Percentiles rank a stretch among this genome's conserved stretches.
Evolutionary conservation across 2,888 invertebrate genomes (phyloP).

Genomic region (Aphodius sticticus): DNA sequence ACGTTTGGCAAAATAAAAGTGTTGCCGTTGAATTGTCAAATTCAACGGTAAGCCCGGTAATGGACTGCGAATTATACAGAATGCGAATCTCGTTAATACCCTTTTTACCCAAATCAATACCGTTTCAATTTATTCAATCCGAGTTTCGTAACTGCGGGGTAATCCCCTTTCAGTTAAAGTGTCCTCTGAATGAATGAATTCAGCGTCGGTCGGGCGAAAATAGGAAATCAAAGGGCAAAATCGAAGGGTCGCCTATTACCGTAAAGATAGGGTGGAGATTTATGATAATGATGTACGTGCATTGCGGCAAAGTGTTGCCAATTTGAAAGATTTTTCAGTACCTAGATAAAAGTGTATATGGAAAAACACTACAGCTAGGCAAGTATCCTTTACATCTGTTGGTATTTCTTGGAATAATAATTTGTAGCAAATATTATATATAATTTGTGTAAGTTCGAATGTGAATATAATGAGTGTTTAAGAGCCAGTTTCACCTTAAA

Average conservation of each 20-base stretch:
- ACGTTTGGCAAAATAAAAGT: background rate
- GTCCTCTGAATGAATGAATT: background rate
- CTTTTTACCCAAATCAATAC: background rate
- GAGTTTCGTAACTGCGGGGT: background rate
- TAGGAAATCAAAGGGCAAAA: background rate
- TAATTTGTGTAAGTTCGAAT: too few relatives aligned
- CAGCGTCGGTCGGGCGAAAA: background rate
- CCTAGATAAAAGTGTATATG: too few relatives aligned
- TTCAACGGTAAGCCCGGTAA: background rate
- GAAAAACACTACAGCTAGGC: too few relatives aligned
- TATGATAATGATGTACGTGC: background rate
- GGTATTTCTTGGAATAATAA: too few relatives aligned
- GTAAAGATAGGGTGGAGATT: background rate
- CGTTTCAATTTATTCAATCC: slow-evolving; percentile 4
- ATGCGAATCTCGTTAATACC: background rate
- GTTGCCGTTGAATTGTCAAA: background rate
- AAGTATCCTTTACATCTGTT: too few relatives aligned
- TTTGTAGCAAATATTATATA: too few relatives aligned
- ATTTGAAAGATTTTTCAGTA: background rate
- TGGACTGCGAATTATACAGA: background rate
- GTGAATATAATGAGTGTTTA: too few relatives aligned
- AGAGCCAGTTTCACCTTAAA: too few relatives aligned
- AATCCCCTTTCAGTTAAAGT: background rate
- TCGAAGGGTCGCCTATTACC: background rate
- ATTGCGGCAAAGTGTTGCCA: background rate